These are phyloP conservation scores for Dromas ardeola DNA, from an alignment of 2,113 vertebrate genomes.

Conservation along the genomic window DNA sequence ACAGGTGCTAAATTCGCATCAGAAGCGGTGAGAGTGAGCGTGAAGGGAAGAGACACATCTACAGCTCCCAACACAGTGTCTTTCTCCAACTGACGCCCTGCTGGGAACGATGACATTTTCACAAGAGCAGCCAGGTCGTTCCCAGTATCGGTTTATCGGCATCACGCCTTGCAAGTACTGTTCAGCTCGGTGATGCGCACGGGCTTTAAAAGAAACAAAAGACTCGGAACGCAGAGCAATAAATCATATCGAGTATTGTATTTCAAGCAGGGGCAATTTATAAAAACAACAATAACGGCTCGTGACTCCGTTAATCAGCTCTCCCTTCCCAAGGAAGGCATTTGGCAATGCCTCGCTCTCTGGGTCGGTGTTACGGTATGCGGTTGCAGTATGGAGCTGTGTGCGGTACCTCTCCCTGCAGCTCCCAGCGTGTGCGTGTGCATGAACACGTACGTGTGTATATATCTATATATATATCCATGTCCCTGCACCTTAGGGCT, in stretches of 20 bases:
- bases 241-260: not conserved
- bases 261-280: not conserved
- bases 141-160: not conserved
- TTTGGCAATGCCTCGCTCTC: not conserved
- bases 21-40: not conserved
- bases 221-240: not conserved
- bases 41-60: not conserved
- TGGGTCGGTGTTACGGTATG: not conserved
- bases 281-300: not conserved
- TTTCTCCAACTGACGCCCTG: not conserved
- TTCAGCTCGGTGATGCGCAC: not conserved
- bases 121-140: not conserved
- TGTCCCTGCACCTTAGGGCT: not conserved
- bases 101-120: not conserved
- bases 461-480: no score
- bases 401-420: not conserved
- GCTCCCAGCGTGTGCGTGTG: not conserved
- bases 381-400: fast-evolving
- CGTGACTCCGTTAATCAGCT: not conserved
- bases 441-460: not conserved
- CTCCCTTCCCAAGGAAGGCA: not conserved
- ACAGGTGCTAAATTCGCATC: not conserved
- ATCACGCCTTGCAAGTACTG: not conserved
- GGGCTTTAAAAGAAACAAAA: not conserved
- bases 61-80: not conserved